phyloP scores from a whole-genome alignment of 2,797 vertebrate species.

The Lepilemur septentrionalis region DNA sequence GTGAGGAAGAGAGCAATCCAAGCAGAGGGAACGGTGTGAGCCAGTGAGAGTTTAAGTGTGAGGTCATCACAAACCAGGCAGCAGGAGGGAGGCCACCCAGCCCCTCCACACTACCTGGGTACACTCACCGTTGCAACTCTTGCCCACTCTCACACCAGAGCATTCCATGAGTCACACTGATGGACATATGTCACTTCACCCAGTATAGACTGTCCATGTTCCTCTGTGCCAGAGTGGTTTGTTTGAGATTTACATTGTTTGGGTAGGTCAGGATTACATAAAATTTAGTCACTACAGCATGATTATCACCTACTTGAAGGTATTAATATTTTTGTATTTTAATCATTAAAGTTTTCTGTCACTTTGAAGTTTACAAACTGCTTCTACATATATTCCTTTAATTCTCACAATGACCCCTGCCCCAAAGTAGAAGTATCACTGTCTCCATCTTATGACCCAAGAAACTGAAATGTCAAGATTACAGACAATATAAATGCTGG shows the following conservation, averaged over 20 bases:
- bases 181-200: not conserved
- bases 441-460: not conserved
- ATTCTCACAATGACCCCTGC: not conserved
- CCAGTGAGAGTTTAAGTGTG: not conserved
- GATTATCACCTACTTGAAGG: not conserved
- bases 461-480: slow-evolving; percentile 1
- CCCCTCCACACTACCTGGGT: accelerated
- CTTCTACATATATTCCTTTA: not conserved
- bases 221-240: not conserved
- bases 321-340: not conserved
- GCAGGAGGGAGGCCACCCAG: not conserved
- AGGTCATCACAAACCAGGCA: not conserved
- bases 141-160: not conserved
- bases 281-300: not conserved
- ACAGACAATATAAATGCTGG: not conserved
- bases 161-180: accelerated
- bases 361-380: not conserved
- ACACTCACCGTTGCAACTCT: accelerated
- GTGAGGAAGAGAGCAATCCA: not conserved
- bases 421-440: not conserved
- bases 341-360: not conserved
- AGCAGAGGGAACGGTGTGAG: not conserved
- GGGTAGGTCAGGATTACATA: not conserved
- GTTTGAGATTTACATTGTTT: not conserved
- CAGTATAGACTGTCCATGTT: not conserved